These are phyloP conservation scores for Noctua comes DNA, from an alignment of 2,888 invertebrate species.

Conservation along the genomic window DNA sequence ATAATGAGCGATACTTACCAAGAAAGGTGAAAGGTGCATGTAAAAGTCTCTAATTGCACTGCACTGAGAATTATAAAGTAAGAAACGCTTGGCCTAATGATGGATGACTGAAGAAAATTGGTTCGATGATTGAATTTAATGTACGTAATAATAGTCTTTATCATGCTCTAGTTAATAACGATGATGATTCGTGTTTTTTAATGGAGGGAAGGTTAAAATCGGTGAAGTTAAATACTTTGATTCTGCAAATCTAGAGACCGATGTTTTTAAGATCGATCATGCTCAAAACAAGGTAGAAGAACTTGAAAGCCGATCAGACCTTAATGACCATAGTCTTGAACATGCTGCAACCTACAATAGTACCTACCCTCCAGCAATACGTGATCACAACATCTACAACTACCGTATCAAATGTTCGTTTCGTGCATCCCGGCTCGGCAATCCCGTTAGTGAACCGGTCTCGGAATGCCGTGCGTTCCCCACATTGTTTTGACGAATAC, in stretches of 20 bases:
- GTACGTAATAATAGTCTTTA: constrained; percentile 50
- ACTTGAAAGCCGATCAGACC: background rate
- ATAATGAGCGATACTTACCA: constrained; percentile 55
- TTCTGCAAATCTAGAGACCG: constrained; percentile 13
- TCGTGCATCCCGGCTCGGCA: constrained; percentile 72
- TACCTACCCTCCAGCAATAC: constrained; percentile 55
- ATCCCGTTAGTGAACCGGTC: constrained; percentile 85
- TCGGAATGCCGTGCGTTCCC: constrained; percentile 74
- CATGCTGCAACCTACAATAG: constrained; percentile 21
- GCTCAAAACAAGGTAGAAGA: background rate
- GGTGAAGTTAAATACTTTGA: constrained; percentile 16
- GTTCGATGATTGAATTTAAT: constrained; percentile 59
- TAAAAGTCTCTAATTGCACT: constrained; percentile 67
- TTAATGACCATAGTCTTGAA: constrained; percentile 2
- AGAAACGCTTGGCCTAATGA: constrained; percentile 55
- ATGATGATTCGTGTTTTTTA: constrained; percentile 38
- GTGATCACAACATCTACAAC: constrained; percentile 61
- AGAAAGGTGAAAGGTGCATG: constrained; percentile 77
- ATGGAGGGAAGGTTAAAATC: constrained; percentile 31
- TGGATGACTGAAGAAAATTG: constrained; percentile 47
- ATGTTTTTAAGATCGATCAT: constrained; percentile 12
- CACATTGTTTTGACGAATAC: constrained; percentile 74
- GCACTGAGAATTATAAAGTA: constrained; percentile 66
- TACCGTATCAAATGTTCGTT: constrained; percentile 73
- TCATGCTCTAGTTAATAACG: constrained; percentile 51